phyloP scores from a whole-genome alignment of 2,797 vertebrate genomes.

The Ibycter americanus region DNA sequence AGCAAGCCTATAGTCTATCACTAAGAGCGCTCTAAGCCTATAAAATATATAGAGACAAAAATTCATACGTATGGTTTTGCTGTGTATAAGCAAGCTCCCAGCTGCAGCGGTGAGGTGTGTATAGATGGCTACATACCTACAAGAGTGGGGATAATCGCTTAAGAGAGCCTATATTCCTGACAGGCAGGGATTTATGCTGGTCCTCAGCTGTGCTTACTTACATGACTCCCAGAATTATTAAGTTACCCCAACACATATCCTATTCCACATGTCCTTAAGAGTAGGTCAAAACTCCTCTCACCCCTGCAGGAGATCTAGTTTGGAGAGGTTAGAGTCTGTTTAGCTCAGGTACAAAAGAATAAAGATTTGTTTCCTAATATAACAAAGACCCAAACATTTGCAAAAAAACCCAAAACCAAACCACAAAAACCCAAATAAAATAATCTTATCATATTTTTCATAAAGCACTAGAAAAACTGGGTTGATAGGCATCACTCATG shows the following conservation, averaged over 20 bases:
- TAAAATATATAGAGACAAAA: neutral
- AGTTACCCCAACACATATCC: neutral
- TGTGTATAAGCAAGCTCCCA: neutral
- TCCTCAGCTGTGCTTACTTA: neutral
- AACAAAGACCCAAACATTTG: neutral
- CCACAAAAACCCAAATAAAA: neutral
- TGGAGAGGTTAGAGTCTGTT: neutral
- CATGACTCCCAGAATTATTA: neutral
- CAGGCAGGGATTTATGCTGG: neutral
- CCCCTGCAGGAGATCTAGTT: neutral
- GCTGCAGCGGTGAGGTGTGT: neutral
- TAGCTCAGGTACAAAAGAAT: neutral
- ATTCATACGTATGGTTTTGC: neutral
- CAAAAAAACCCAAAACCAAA: neutral
- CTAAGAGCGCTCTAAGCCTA: neutral
- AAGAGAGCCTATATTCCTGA: neutral
- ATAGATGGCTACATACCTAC: neutral
- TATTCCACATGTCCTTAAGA: neutral
- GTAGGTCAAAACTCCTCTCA: neutral
- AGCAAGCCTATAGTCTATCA: neutral
- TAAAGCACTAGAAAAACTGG: neutral
- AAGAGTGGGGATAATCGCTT: neutral
- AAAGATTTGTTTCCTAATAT: neutral
- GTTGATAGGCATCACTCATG: neutral
- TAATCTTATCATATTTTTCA: conserved; percentile 8